Conservation (phyloP, 2,797 vertebrate genomes). For the Oceanodroma leucorhoa region DNA sequence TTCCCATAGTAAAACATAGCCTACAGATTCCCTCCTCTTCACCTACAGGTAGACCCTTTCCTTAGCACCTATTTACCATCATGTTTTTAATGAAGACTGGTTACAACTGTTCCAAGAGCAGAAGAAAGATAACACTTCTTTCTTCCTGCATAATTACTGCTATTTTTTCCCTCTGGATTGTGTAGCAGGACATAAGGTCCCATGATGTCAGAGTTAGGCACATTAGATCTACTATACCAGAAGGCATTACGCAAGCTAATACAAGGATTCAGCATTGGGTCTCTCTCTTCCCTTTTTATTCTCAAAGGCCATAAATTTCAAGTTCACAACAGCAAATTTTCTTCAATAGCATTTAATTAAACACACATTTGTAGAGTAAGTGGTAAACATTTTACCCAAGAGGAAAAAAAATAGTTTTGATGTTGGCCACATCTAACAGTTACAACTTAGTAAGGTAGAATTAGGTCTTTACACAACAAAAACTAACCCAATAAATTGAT, state of each 20-base stretch:
- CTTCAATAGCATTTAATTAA: not conserved
- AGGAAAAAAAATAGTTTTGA: not conserved
- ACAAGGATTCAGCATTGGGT: not conserved
- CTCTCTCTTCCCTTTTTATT: not conserved
- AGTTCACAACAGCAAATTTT: not conserved
- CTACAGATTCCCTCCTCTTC: not conserved
- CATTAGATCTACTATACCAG: not conserved
- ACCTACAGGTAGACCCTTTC: not conserved
- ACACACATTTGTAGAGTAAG: not conserved
- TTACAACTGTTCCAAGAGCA: not conserved
- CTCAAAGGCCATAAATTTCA: not conserved
- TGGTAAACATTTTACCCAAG: not conserved
- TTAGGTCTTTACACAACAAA: not conserved
- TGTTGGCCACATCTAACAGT: not conserved
- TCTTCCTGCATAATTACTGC: not conserved
- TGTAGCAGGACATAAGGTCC: not conserved
- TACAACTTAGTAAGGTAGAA: not conserved
- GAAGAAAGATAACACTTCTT: not conserved
- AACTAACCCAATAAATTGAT: not conserved
- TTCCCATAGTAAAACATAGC: not conserved
- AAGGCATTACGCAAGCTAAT: not conserved
- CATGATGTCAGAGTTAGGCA: not conserved
- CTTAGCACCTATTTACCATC: not conserved
- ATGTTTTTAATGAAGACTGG: not conserved
- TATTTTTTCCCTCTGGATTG: not conserved